Percentiles rank a stretch among this genome's conserved stretches.
Conservation (phyloP, 1,140 invertebrate species). For the Macrocentrus cingulum region DNA sequence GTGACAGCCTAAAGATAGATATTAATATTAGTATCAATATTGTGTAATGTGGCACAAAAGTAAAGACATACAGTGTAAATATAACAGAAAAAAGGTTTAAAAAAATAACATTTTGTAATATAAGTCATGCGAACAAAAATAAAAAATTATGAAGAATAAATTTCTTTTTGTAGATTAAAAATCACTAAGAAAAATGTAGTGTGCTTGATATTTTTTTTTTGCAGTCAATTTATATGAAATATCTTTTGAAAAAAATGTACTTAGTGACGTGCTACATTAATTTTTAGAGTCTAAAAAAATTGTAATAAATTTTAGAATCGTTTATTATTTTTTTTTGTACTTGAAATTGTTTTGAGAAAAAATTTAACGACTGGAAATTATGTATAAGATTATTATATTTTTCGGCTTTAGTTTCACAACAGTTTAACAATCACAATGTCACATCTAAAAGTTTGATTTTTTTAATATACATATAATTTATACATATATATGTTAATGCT, state of each 20-base stretch:
- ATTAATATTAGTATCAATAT: constrained; percentile 43
- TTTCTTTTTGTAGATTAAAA: neutral
- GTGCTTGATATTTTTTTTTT: no score
- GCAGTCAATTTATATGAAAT: no score
- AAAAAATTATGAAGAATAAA: constrained; percentile 48
- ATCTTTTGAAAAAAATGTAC: no score
- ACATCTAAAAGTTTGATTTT: constrained; percentile 22
- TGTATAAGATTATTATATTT: constrained; percentile 28
- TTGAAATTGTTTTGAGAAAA: no score
- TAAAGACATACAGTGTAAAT: constrained; percentile 53
- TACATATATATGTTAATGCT: neutral
- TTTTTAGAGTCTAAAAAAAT: no score
- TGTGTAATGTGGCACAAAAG: constrained; percentile 53
- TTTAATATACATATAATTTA: constrained; percentile 11
- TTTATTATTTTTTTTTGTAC: no score
- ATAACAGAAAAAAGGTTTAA: constrained; percentile 58
- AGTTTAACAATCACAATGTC: constrained; percentile 25
- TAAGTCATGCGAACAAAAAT: constrained; percentile 57
- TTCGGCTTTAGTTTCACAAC: constrained; percentile 22
- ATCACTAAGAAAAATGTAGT: no score
- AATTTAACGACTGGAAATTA: no score
- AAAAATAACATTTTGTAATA: constrained; percentile 61
- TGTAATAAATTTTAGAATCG: no score
- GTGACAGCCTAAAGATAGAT: constrained; percentile 53
- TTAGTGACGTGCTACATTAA: no score